Evolutionary conservation across 2,797 vertebrate genomes (phyloP), one percentile per base, ranked within the genome.

Genomic region (Hypotaenidia philippensis): DNA sequence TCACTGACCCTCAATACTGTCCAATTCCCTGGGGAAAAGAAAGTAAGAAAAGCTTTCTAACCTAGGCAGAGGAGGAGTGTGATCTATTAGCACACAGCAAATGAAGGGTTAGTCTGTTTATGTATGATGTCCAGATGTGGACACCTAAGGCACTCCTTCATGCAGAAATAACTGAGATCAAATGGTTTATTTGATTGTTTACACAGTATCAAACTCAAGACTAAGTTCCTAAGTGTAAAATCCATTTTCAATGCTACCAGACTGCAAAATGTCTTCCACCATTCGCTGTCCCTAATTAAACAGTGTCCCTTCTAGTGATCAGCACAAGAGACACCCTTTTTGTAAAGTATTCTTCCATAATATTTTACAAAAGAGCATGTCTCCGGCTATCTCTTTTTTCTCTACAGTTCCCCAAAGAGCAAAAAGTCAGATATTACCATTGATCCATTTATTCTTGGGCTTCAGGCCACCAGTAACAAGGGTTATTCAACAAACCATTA

Each of bases 281-380:
- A 7, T 31, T 36, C 36, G 34, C 25, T 6, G 19, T 44, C 25
- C 64, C 74, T 56, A 44, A 10, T 23, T 27, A 56, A 41, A 68
- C 44, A 32, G 2, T 1, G 1, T 40, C 29, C 60, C 3, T 1
- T 26, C 15, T 8, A 27, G 18, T 3, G 10, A 47, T 5, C 13
- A 36, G 34, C 50, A 45, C 15, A 26, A 71, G 16, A 65, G 9
- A 66, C 1, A 25, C 6, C 5, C 2, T 45, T 15, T 41, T 81
- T 63, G 12, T 63, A 12, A 18, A 1, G 14, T 25, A 8, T 36
- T 18, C 26, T 55, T 59, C 63, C 41, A 13, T 20, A 45, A 0
- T 32, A 20, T 32, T 61, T 85, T n/a, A 57, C 32, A 31, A 31
- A 61, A 74, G 27, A 11, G 12, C 15, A 7, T 1, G 3, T 52